phyloP scores from a whole-genome alignment of 2,797 vertebrate genomes.

The Rhinoraja longicauda region DNA sequence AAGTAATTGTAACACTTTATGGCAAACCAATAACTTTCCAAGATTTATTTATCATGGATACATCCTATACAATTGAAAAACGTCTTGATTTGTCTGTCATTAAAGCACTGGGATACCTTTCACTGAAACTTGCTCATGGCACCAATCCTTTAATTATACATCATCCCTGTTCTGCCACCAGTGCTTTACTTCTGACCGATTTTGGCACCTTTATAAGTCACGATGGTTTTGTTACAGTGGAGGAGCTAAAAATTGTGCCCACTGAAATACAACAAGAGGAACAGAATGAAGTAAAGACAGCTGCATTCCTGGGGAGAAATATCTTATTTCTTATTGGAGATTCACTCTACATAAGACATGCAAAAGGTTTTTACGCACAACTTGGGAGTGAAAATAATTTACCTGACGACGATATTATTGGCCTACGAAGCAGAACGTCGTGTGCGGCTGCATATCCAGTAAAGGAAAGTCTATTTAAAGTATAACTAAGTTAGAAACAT shows the following conservation, averaged over 20 bases:
- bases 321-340: constrained; percentile 31
- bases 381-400: neutral
- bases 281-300: neutral
- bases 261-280: neutral
- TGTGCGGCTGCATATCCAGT: constrained; percentile 25
- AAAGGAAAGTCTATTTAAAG: neutral
- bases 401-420: neutral
- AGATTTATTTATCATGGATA: constrained; percentile 40
- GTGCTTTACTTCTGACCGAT: constrained; percentile 40
- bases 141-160: constrained; percentile 29
- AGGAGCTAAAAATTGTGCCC: constrained; percentile 42
- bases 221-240: constrained; percentile 39
- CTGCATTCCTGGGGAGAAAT: neutral
- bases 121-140: constrained; percentile 31
- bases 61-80: constrained; percentile 36
- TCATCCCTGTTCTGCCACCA: constrained; percentile 32
- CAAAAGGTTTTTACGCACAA: constrained; percentile 12
- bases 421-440: neutral
- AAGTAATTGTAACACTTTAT: constrained; percentile 20
- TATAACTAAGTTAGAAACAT: neutral
- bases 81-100: neutral
- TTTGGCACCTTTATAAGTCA: constrained; percentile 40
- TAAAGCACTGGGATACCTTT: constrained; percentile 13
- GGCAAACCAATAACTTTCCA: constrained; percentile 41
- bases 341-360: neutral